These are phyloP conservation scores for Nezara viridula DNA, from an alignment of 2,888 invertebrate genomes.

Conservation along the genomic window DNA sequence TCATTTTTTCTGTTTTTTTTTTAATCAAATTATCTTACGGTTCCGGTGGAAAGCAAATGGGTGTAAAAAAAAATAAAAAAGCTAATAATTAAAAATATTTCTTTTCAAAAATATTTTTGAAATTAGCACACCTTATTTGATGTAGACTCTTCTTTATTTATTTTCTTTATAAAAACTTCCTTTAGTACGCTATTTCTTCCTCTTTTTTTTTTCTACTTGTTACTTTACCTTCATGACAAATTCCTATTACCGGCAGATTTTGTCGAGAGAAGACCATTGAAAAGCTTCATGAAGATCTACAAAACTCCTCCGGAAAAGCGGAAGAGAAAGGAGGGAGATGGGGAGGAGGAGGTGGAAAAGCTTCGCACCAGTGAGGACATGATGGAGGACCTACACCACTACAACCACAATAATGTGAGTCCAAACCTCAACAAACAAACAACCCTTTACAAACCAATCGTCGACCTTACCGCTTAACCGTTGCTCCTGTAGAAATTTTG, in stretches of 20 bases:
- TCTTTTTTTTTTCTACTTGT: slow-evolving; percentile 27
- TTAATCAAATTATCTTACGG: too few species aligned
- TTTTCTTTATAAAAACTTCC: neutral
- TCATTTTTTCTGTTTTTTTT: too few species aligned
- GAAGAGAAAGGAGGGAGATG: slow-evolving; percentile 71
- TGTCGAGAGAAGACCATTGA: slow-evolving; percentile 71
- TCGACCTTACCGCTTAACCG: neutral
- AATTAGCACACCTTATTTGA: too few species aligned
- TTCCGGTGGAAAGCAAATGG: too few species aligned
- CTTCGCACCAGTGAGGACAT: slow-evolving; percentile 56
- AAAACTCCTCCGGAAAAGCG: slow-evolving; percentile 71
- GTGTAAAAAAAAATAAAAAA: too few species aligned
- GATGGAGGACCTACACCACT: slow-evolving; percentile 56
- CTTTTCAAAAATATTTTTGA: too few species aligned
- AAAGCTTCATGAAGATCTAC: slow-evolving; percentile 73
- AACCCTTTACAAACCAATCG: slow-evolving; percentile 15
- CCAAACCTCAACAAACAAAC: slow-evolving; percentile 13
- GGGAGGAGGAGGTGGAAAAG: slow-evolving; percentile 66
- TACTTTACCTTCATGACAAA: neutral
- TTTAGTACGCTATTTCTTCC: slow-evolving; percentile 33
- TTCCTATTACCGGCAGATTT: slow-evolving; percentile 59
- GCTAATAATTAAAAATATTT: too few species aligned
- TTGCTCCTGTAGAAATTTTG: neutral
- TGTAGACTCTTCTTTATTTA: too few species aligned
- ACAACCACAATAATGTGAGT: slow-evolving; percentile 63